phyloP scores from a whole-genome alignment of 1,140 invertebrate genomes.

The Sycobia sp. region DNA sequence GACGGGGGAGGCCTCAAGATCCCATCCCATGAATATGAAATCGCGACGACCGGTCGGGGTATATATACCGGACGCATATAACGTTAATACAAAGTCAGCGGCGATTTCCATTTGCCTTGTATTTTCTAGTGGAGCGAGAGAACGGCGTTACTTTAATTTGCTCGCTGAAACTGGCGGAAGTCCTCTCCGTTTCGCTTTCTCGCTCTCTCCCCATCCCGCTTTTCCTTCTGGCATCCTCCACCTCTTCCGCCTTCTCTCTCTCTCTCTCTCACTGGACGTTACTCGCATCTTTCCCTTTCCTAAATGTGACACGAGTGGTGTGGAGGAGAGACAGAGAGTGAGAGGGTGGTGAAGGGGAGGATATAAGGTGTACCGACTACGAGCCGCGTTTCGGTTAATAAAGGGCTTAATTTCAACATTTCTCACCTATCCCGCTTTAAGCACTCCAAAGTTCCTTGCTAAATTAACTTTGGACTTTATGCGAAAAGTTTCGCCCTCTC shows the following conservation, averaged over 20 bases:
- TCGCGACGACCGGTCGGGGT: slow-evolving; percentile 22
- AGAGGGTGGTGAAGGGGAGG: too few relatives aligned
- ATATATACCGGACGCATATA: slow-evolving; percentile 27
- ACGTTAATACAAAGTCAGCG: slow-evolving; percentile 40
- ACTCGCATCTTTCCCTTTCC: background rate
- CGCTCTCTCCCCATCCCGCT: background rate
- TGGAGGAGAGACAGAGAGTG: background rate
- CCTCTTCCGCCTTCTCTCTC: background rate
- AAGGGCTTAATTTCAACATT: slow-evolving; percentile 31
- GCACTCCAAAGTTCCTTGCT: slow-evolving; percentile 28
- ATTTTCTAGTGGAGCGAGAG: background rate
- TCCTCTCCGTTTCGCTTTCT: background rate
- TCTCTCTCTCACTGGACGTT: background rate
- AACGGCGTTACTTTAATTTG: slow-evolving; percentile 1
- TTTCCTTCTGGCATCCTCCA: too few relatives aligned
- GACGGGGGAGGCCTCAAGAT: slow-evolving; percentile 37
- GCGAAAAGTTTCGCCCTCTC: slow-evolving; percentile 35
- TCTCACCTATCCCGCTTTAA: slow-evolving; percentile 26
- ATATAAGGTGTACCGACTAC: background rate
- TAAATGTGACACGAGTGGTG: background rate
- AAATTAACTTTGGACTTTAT: slow-evolving; percentile 36
- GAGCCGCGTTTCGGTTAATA: slow-evolving; percentile 31
- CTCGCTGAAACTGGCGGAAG: background rate
- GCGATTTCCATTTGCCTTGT: slow-evolving; percentile 40
- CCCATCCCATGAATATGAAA: slow-evolving; percentile 52